Evolutionary conservation across 2,888 invertebrate species (phyloP), one percentile per base, ranked within the genome.

Genomic region (Himalopsyche tibetana): DNA sequence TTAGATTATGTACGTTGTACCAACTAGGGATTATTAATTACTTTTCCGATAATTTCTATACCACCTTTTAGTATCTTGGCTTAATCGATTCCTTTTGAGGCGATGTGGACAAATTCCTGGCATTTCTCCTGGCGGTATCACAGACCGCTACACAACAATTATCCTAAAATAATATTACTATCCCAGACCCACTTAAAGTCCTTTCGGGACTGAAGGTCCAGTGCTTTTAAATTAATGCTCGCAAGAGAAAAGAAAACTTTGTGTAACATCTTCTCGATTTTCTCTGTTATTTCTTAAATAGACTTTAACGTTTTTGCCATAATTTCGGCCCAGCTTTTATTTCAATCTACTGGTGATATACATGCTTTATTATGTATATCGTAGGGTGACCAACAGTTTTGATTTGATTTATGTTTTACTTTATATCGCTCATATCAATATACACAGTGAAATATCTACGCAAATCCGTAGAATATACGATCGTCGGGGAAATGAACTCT

Each of bases 21-120:
- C 28, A 6, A 63, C 63, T 11, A 11, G 63, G 56, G 63, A 28
- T 19, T 63, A 63, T 63, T 63, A 63, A 63, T 63, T 63, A 63
- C 63, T 63, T 63, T 63, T 63, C 63, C 63, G 63, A 63, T 63
- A 63, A 63, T 63, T 63, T 63, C 63, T 19, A 63, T 63, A 63
- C 63, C 63, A 63, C 63, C 63, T 63, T 63, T 63, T 63, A 63
- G 63, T 63, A 19, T 63, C 63, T 63, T 63, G 28, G 63, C 19
- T 8, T 63, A 63, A 63, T 63, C 63, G 63, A 63, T 63, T 63
- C 63, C 63, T 63, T 63, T 63, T 63, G 63, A 63, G 19, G 63
- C 63, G 28, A 3, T 63, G 63, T 63, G 63, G 63, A 63, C 63
- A 63, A 63, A 63, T 63, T 63, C 9, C n/a, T 63, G 63, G 63